phyloP scores from a whole-genome alignment of 2,888 invertebrate species.

The Cecidostiba fungosa region DNA sequence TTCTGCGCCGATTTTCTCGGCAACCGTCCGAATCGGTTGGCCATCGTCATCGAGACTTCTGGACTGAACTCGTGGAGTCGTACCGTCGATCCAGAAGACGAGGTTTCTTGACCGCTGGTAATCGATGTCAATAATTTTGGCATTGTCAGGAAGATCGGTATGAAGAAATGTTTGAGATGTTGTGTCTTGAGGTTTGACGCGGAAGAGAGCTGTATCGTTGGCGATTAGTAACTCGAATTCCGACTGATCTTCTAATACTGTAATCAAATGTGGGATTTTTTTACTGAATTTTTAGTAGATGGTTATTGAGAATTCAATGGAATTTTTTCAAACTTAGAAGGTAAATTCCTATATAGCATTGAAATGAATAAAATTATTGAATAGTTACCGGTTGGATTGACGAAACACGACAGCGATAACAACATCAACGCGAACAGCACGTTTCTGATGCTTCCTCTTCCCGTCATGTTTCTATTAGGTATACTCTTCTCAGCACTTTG shows the following conservation, averaged over 20 bases:
- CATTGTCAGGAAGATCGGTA: background rate
- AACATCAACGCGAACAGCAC: background rate
- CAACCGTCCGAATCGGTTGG: background rate
- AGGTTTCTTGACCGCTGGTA: background rate
- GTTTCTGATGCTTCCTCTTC: background rate
- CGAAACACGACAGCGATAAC: background rate
- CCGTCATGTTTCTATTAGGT: background rate
- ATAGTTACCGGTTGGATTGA: background rate
- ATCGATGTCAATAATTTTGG: background rate
- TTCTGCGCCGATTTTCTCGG: background rate
- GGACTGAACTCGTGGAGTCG: background rate
- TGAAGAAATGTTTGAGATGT: background rate
- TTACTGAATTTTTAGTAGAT: no score
- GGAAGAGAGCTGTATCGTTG: background rate
- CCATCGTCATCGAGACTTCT: background rate
- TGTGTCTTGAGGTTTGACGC: background rate
- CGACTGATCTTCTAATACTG: background rate
- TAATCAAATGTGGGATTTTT: background rate
- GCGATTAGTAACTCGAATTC: background rate
- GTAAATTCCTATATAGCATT: background rate
- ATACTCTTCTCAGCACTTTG: background rate
- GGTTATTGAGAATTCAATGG: no score
- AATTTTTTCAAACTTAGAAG: no score
- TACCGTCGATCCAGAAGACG: conserved; percentile 13
- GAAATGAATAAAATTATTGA: background rate